Evolutionary conservation across 2,797 vertebrate genomes (phyloP).

Genomic region (Danio kyathit): DNA sequence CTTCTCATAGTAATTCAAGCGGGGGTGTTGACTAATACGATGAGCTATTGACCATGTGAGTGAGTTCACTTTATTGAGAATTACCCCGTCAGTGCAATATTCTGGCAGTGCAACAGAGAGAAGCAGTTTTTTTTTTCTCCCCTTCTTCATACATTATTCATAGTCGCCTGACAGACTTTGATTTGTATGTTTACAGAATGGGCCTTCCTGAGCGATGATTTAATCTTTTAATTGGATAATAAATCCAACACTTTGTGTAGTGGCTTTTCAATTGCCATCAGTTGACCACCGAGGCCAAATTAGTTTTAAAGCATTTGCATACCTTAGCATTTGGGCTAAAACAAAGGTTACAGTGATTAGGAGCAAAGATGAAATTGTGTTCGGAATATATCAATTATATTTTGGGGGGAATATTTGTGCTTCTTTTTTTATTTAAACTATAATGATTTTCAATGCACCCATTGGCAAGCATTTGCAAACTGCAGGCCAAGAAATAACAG

Average conservation of each 20-base stretch:
- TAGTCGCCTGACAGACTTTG: slow-evolving; percentile 54
- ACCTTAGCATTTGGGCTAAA: slow-evolving; percentile 45
- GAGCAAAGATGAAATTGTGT: slow-evolving; percentile 16
- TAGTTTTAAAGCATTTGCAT: slow-evolving; percentile 52
- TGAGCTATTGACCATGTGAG: slow-evolving; percentile 52
- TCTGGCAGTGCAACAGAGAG: slow-evolving; percentile 48
- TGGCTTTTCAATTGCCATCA: slow-evolving; percentile 53
- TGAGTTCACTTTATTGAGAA: slow-evolving; percentile 47
- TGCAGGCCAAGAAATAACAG: slow-evolving; percentile 31
- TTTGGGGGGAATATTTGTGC: too few species aligned
- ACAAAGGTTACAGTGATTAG: slow-evolving; percentile 43
- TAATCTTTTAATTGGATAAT: slow-evolving; percentile 67
- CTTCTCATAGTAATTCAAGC: slow-evolving; percentile 30
- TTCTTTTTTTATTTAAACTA: slow-evolving; percentile 9
- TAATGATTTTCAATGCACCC: slow-evolving; percentile 10
- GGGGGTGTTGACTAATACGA: slow-evolving; percentile 44
- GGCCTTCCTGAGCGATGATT: slow-evolving; percentile 58
- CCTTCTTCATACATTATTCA: slow-evolving; percentile 60
- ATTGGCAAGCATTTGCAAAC: slow-evolving; percentile 35
- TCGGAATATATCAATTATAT: neutral
- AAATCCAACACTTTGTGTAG: slow-evolving; percentile 59
- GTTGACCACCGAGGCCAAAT: slow-evolving; percentile 54
- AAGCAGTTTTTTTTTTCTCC: slow-evolving; percentile 39
- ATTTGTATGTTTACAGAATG: slow-evolving; percentile 61
- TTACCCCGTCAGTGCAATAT: slow-evolving; percentile 50